Base-by-base conservation (phyloP, 2,888 invertebrate genomes). In the Clitarchus hookeri region DNA sequence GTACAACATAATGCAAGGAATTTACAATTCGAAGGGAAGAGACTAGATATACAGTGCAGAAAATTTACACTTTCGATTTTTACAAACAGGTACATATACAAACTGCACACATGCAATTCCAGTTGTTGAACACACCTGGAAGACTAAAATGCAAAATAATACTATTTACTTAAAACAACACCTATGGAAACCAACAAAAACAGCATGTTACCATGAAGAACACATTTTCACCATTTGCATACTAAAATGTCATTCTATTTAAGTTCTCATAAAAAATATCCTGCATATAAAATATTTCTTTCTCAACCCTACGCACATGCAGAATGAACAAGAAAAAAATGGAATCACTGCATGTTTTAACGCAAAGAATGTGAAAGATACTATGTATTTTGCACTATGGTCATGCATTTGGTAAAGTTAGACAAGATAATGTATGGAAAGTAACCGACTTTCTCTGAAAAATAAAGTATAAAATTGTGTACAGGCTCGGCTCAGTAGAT, bases 281-380 rank as follows among this genome's bases (percentile, higher is more conserved):
- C 65, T 65, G 65, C 65, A n/a, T 65, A 65, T 65, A 65, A 65
- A 65, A 65, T 65, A 65, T 65, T 65, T 65, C 65, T 65, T 65
- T 19, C 23, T 65, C 65, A n/a, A 23, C 23, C n/a, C 19, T 23
- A 65, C 23, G n/a, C n/a, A n/a, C 65, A 23, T 65, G 65, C 65
- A 65, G 65, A 8, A 65, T 19, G 65, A 65, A 65, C 65, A 65
- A 65, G 65, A 65, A 65, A 65, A 65, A 16, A 11, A 11, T 65
- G n/a, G 65, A 8, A n/a, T 65, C 8, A n/a, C 65, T 65, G 65
- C 65, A 65, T 65, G 65, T 16, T 65, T 65, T 8, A 23, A 65
- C 23, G 8, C 16, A 19, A 65, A 65, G 36, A 36, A 36, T 53
- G 19, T 65, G 65, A 65, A 65, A 65, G 65, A n/a, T 16, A 65